Conservation (phyloP, 1,140 invertebrate species). For the Drosophila novamexicana region DNA sequence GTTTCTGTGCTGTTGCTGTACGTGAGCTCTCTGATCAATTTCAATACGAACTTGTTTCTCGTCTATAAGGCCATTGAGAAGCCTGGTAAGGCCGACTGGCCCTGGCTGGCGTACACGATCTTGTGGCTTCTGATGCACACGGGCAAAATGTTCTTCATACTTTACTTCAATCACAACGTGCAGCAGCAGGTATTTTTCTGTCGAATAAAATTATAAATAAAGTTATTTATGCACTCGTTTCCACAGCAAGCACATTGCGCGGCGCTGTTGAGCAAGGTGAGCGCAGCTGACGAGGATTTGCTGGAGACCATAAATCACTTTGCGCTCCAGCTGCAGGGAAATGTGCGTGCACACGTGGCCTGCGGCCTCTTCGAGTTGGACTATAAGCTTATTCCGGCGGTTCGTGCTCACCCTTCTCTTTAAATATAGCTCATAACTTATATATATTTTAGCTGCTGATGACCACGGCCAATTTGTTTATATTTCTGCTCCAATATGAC, state of each 20-base stretch:
- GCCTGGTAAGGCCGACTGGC: not conserved
- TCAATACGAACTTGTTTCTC: slow-evolving; percentile 66
- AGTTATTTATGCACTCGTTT: not conserved
- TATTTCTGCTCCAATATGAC: slow-evolving; percentile 78
- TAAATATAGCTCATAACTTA: not conserved
- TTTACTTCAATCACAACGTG: slow-evolving; percentile 58
- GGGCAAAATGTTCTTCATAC: slow-evolving; percentile 61
- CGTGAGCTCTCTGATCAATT: slow-evolving; percentile 69
- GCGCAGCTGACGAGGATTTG: slow-evolving; percentile 5
- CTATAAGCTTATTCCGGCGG: slow-evolving; percentile 58
- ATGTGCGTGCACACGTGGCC: slow-evolving; percentile 52
- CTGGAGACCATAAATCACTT: slow-evolving; percentile 57
- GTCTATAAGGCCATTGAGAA: slow-evolving; percentile 62
- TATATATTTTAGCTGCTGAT: slow-evolving; percentile 54
- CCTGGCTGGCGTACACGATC: slow-evolving; percentile 49
- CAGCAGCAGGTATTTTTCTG: slow-evolving; percentile 32
- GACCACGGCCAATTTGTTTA: slow-evolving; percentile 63
- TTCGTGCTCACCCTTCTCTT: not conserved
- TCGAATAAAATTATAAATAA: not conserved
- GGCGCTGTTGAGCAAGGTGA: slow-evolving; percentile 16
- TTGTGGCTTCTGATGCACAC: slow-evolving; percentile 67
- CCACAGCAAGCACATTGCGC: slow-evolving; percentile 55
- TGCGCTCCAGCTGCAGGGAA: slow-evolving; percentile 39
- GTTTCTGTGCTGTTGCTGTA: slow-evolving; percentile 62
- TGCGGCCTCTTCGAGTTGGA: slow-evolving; percentile 52